phyloP scores from a whole-genome alignment of 2,888 invertebrate species.

The Peribatodes rhomboidaria region DNA sequence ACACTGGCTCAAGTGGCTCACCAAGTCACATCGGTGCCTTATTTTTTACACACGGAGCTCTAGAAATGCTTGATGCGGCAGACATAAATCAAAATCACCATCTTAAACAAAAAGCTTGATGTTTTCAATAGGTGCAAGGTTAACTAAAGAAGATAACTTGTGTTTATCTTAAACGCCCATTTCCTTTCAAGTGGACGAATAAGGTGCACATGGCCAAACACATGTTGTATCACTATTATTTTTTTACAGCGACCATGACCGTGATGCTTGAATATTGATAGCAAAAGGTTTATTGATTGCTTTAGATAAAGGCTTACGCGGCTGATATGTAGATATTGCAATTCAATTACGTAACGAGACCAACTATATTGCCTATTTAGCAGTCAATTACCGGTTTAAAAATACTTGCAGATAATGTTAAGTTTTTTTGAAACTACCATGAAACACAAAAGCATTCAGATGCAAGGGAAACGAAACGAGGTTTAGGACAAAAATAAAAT shows the following conservation, averaged over 20 bases:
- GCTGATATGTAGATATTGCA: not conserved
- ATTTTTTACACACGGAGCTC: not conserved
- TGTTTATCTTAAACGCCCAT: slow-evolving; percentile 54
- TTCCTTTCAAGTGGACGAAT: slow-evolving; percentile 70
- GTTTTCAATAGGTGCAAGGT: slow-evolving; percentile 41
- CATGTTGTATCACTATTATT: slow-evolving; percentile 62
- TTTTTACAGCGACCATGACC: slow-evolving; percentile 67
- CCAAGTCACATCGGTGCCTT: not conserved
- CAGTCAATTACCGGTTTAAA: not conserved
- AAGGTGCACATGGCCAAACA: slow-evolving; percentile 74
- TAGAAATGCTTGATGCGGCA: not conserved
- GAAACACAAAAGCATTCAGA: slow-evolving; percentile 22
- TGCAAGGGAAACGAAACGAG: slow-evolving; percentile 30
- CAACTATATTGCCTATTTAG: not conserved
- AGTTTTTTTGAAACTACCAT: not conserved
- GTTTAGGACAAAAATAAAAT: slow-evolving; percentile 31
- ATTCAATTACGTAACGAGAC: not conserved
- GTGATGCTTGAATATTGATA: slow-evolving; percentile 60
- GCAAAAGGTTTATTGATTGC: slow-evolving; percentile 26
- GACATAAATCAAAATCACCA: not conserved
- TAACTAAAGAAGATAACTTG: slow-evolving; percentile 50
- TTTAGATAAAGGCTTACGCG: slow-evolving; percentile 8
- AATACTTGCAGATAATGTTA: not conserved
- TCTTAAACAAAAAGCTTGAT: slow-evolving; percentile 29
- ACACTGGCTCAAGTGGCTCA: not conserved